A percentile compares a stretch with the other conserved stretches of the same genome.
These are phyloP conservation scores for Polypterus senegalus DNA, from an alignment of 2,113 vertebrate species.

Conservation along the genomic window DNA sequence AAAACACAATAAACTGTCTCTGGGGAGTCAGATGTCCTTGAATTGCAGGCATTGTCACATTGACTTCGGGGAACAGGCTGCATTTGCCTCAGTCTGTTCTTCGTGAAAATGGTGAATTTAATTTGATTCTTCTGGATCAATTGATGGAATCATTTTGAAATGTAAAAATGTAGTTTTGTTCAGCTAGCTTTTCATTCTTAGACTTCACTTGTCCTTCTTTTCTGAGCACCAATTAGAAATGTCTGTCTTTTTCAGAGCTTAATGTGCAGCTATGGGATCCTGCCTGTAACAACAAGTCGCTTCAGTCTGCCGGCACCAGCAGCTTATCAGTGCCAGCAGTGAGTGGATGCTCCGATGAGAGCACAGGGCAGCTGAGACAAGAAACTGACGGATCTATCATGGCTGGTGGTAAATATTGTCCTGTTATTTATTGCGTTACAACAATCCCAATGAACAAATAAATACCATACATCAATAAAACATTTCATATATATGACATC, in stretches of 20 bases:
- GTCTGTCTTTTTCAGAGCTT: constrained; percentile 35
- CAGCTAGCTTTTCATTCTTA: constrained; percentile 8
- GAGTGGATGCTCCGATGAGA: constrained; percentile 40
- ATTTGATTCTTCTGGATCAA: no score
- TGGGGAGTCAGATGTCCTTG: constrained; percentile 16
- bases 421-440: background rate
- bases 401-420: constrained; percentile 67
- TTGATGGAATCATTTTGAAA: background rate
- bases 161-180: background rate
- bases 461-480: no score
- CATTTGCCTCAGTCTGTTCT: background rate
- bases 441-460: no score
- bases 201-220: no score
- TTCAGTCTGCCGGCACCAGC: constrained; percentile 27
- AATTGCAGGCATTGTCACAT: constrained; percentile 13
- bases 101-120: no score
- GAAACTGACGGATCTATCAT: constrained; percentile 47
- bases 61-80: constrained; percentile 12
- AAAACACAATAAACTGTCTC: constrained; percentile 11
- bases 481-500: no score
- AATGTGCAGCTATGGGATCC: constrained; percentile 39
- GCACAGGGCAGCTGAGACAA: constrained; percentile 31
- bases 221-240: background rate
- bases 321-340: constrained; percentile 27
- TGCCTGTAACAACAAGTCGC: constrained; percentile 23